Evolutionary conservation across 2,888 invertebrate species (phyloP), one percentile per base, ranked within the genome.

Genomic region (Actias luna): DNA sequence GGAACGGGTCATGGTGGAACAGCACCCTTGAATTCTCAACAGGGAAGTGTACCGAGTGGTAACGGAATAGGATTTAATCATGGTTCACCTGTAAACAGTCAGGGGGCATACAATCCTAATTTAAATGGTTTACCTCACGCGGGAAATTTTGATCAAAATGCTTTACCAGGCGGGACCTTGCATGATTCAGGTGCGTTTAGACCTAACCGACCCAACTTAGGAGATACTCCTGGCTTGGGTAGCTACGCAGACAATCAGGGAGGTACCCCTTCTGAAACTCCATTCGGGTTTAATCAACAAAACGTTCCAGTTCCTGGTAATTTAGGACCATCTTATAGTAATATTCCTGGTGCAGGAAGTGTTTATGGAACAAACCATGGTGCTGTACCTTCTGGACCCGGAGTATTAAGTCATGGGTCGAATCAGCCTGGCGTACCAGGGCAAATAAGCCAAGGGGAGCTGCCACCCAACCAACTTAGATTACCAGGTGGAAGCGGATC

Each of bases 321-420:
- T 55, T 55, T 29, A n/a, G 55, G 27, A 29, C 29, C 55, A 5
- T 8, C 16, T 55, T 55, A n/a, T 55, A 55, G 25, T 16, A 35
- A 31, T 1, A 35, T 59, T 50, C 62, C 63, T 8, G 65, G 62
- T 58, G 66, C 64, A 36, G 64, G 60, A 42, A 66, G 65, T 22
- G 70, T 61, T 42, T 71, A 73, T 65, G 64, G 67, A 5, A 64
- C 69, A 2, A 67, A 71, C 3, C 72, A 67, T 66, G 52, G 59
- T 10, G 50, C 35, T 29, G 59, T 33, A 36, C 57, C 63, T 29
- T 29, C 29, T 1, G 29, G n/a, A 55, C 29, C 29, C n/a, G 55
- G 29, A 29, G 29, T 29, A 55, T 16, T 5, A 55, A 29, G 29
- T 14, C n/a, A 27, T 8, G 55, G 27, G 10, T 12, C 46, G 12